phyloP scores from a whole-genome alignment of 2,797 vertebrate genomes.

The Poecilia gillii region DNA sequence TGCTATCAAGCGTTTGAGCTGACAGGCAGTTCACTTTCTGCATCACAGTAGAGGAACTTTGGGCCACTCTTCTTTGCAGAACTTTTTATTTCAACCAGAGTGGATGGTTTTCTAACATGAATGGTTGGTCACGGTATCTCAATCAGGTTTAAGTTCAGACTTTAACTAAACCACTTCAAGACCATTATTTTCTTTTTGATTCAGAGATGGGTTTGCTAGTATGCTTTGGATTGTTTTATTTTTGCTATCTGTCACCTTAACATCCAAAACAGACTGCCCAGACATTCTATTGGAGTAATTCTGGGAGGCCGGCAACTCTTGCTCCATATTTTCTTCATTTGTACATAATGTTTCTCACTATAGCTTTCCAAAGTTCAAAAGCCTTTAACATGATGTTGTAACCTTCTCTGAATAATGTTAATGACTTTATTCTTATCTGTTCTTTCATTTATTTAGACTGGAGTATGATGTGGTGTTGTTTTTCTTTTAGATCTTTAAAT shows the following conservation, averaged over 20 bases:
- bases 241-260: neutral
- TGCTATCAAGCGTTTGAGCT: neutral
- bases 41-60: neutral
- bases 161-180: neutral
- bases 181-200: neutral
- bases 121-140: neutral
- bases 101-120: neutral
- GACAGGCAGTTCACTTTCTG: neutral
- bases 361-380: neutral
- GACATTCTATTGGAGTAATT: neutral
- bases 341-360: neutral
- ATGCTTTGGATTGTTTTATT: neutral
- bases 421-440: no score
- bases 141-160: neutral
- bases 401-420: no score
- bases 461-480: no score
- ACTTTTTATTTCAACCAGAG: no score
- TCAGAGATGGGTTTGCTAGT: neutral
- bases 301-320: neutral
- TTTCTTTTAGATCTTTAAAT: no score
- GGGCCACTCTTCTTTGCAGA: neutral
- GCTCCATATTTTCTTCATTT: neutral
- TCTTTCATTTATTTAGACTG: no score
- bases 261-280: neutral
- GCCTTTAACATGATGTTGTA: no score